Conservation (phyloP, 2,888 invertebrate species). For the Drosophila suboccidentalis region DNA sequence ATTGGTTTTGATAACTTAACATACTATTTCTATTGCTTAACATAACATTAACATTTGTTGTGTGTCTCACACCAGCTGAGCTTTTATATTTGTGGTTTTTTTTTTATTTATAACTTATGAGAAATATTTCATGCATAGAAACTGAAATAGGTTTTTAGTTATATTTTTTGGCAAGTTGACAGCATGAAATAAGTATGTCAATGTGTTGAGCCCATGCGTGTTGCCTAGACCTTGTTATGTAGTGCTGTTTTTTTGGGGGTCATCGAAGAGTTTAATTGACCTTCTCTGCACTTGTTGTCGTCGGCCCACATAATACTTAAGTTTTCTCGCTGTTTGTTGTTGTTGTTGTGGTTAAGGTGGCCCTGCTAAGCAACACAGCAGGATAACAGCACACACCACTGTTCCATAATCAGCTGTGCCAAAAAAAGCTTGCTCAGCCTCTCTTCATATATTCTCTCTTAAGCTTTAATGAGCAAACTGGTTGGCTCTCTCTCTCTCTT, state of each 20-base stretch:
- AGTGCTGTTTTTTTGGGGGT: constrained; percentile 24
- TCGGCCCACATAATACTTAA: constrained; percentile 22
- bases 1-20: neutral
- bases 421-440: constrained; percentile 33
- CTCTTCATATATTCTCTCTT: constrained; percentile 17
- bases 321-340: neutral
- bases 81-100: neutral
- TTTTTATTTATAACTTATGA: constrained; percentile 11
- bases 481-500: constrained; percentile 4
- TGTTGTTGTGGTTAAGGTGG: neutral
- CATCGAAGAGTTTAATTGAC: constrained; percentile 44
- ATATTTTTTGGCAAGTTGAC: constrained; percentile 47
- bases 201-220: constrained; percentile 34
- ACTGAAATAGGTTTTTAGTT: constrained; percentile 5
- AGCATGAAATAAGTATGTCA: constrained; percentile 48
- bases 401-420: constrained; percentile 54
- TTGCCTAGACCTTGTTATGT: constrained; percentile 49
- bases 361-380: neutral
- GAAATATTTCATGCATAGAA: constrained; percentile 15
- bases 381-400: neutral
- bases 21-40: neutral
- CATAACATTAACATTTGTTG: constrained; percentile 14
- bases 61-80: constrained; percentile 1
- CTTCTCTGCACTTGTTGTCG: constrained; percentile 63
- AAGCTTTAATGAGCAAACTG: constrained; percentile 22